Conservation (phyloP, 1,140 invertebrate species). For the Acyrthosiphon pisum region DNA sequence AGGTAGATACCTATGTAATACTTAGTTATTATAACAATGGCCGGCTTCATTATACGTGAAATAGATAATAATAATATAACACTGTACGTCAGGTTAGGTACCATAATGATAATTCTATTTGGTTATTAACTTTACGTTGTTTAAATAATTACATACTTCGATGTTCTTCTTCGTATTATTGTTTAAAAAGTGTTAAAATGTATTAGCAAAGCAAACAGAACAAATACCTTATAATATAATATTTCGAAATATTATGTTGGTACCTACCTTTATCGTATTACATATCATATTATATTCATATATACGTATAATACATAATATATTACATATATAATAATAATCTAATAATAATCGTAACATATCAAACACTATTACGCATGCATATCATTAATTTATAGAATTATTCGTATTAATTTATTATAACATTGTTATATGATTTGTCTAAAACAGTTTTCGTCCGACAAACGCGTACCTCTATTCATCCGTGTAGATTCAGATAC, state of each 20-base stretch:
- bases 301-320: not conserved
- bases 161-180: not conserved
- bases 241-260: not conserved
- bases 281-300: no score
- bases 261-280: not conserved
- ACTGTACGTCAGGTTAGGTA: not conserved
- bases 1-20: not conserved
- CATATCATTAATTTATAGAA: constrained; percentile 56
- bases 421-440: not conserved
- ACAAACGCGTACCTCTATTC: not conserved
- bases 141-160: not conserved
- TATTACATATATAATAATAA: not conserved
- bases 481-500: not conserved
- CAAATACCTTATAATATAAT: not conserved
- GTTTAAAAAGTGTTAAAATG: not conserved
- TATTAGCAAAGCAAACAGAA: not conserved
- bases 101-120: not conserved
- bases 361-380: constrained; percentile 38
- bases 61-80: not conserved
- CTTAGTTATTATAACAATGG: not conserved
- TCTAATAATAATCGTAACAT: constrained; percentile 21
- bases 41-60: not conserved
- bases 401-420: not conserved
- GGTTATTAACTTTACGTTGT: not conserved
- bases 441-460: not conserved